A percentile compares a stretch with the other conserved stretches of the same genome.
phyloP scores from a whole-genome alignment of 2,113 vertebrate species.

The Syngnathus typhle region DNA sequence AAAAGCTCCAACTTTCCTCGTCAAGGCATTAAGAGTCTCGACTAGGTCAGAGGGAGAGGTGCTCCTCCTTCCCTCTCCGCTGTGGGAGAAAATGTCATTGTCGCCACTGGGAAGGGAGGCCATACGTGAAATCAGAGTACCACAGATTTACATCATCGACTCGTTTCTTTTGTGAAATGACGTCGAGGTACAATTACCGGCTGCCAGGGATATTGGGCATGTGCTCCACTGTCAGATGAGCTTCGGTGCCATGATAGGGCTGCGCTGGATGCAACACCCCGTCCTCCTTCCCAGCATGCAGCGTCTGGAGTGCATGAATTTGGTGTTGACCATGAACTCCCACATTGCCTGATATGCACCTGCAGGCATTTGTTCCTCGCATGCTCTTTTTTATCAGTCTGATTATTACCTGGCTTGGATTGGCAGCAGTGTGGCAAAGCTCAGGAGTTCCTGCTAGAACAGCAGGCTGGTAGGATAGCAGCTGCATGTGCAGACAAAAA shows the following conservation, averaged over 20 bases:
- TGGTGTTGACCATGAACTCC: not conserved
- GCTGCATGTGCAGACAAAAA: slow-evolving; percentile 70
- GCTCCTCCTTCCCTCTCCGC: slow-evolving; percentile 74
- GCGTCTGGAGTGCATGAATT: not conserved
- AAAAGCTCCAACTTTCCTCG: slow-evolving; percentile 92
- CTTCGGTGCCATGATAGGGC: slow-evolving; percentile 72
- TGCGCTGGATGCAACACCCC: slow-evolving; percentile 74
- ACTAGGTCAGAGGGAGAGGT: slow-evolving; percentile 76
- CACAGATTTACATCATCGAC: not conserved
- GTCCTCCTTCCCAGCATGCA: slow-evolving; percentile 82
- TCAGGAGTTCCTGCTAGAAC: slow-evolving; percentile 77
- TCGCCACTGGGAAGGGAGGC: slow-evolving; percentile 60
- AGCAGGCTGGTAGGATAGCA: slow-evolving; percentile 87
- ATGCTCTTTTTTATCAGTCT: not conserved
- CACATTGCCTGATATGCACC: not conserved
- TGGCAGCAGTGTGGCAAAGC: slow-evolving; percentile 77
- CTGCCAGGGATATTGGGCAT: slow-evolving; percentile 45
- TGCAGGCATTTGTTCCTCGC: not conserved
- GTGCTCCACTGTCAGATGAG: slow-evolving; percentile 40
- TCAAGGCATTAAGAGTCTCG: slow-evolving; percentile 78
- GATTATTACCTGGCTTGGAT: slow-evolving; percentile 81
- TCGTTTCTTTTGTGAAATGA: not conserved
- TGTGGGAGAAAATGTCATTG: slow-evolving; percentile 79
- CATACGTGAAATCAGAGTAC: too few relatives aligned
- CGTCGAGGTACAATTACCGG: slow-evolving; percentile 28